A percentile compares a stretch with the other conserved stretches of the same genome.
Evolutionary conservation across 2,888 invertebrate genomes (phyloP).

Genomic region (Brachyptera risi): DNA sequence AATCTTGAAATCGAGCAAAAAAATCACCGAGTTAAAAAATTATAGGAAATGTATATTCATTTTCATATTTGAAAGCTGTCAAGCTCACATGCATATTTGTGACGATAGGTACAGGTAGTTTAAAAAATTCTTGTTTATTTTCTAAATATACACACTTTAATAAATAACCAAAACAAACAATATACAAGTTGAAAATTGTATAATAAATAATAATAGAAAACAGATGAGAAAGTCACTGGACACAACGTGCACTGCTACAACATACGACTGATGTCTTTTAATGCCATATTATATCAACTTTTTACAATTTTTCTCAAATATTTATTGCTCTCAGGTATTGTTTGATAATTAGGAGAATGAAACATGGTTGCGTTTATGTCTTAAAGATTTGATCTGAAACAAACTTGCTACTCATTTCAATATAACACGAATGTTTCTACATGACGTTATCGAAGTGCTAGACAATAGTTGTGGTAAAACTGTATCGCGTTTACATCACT

Average conservation of each 20-base stretch:
- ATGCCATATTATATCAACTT: conserved; percentile 29
- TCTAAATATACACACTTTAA: conserved; percentile 37
- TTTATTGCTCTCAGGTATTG: conserved; percentile 29
- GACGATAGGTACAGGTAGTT: too few species aligned
- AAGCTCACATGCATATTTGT: too few species aligned
- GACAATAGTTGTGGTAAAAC: not conserved
- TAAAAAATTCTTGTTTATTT: too few species aligned
- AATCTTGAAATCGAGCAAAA: too few species aligned
- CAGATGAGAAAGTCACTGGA: conserved; percentile 31
- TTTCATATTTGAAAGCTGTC: too few species aligned
- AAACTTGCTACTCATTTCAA: conserved; percentile 21
- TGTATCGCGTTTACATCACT: conserved; percentile 5
- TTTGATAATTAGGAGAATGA: conserved; percentile 31
- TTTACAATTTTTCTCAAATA: conserved; percentile 28
- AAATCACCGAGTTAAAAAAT: too few species aligned
- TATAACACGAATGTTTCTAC: too few species aligned
- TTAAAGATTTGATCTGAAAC: conserved; percentile 8
- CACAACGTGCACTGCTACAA: too few species aligned
- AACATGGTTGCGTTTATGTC: conserved; percentile 29
- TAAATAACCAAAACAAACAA: conserved; percentile 37
- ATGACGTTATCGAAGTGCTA: too few species aligned
- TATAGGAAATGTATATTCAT: too few species aligned
- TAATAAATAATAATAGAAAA: conserved; percentile 27
- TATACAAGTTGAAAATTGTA: conserved; percentile 34
- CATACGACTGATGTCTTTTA: too few species aligned